phyloP scores from a whole-genome alignment of 2,113 vertebrate species.

The Pachyramphus minor region DNA sequence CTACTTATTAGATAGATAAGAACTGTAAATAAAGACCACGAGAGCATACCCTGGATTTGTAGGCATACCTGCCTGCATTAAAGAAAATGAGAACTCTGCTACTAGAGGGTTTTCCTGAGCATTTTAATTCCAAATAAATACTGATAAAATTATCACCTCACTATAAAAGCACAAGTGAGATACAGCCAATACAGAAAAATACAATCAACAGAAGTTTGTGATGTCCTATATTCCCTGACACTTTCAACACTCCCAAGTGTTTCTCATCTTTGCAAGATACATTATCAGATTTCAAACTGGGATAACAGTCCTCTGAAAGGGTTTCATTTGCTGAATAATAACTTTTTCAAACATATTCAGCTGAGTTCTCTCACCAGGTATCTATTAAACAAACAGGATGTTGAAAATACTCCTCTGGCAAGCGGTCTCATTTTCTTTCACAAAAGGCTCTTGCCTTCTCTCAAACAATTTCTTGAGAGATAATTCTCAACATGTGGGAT shows the following conservation, averaged over 20 bases:
- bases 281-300: not conserved
- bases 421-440: not conserved
- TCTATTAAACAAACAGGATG: not conserved
- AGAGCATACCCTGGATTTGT: not conserved
- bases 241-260: not conserved
- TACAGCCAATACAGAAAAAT: not conserved
- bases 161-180: not conserved
- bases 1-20: not conserved
- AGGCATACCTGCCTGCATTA: not conserved
- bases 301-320: not conserved
- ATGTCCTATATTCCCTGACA: not conserved
- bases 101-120: not conserved
- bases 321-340: not conserved
- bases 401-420: not conserved
- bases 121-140: not conserved
- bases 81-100: not conserved
- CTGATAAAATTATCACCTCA: not conserved
- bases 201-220: not conserved
- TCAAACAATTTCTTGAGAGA: not conserved
- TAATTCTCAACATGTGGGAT: not conserved
- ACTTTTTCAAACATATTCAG: not conserved
- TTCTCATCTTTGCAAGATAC: not conserved
- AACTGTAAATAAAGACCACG: not conserved
- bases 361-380: not conserved
- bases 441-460: not conserved